Base-by-base conservation (phyloP, 2,888 invertebrate species). In the Sphecodes monilicornis region DNA sequence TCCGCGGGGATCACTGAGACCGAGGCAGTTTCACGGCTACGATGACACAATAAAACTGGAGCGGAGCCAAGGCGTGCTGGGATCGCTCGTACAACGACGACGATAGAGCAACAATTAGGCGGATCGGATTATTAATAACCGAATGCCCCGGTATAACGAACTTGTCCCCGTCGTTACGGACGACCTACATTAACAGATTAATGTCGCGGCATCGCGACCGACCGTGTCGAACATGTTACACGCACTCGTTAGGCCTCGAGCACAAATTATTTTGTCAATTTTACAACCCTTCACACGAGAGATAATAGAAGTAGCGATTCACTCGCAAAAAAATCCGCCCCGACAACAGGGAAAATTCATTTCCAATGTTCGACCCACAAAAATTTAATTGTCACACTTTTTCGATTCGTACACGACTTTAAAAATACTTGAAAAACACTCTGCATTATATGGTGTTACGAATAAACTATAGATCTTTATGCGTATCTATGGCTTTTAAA, bases 91-190 rank as follows among this genome's bases (percentile, higher is more conserved):
- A 76, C 22, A 43, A 8, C 41, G 18, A 8, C 46, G 68, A 46
- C 39, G 72, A 68, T 60, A 66, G 80, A 60, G 73, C 60, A 50
- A 74, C 83, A 70, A 82, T 84, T 77, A 43, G 57, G 26, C 32
- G 46, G 76, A 83, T 64, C 39, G 36, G 70, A 77, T 82, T 84
- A 84, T 82, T 82, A 84, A 84, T 84, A 84, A 77, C 76, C 69
- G 26, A 64, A 29, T n/a, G 41, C 57, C 68, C 41, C 60, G 50
- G 57, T 82, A 74, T 70, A 84, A 76, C 76, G 73, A 73, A 84
- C 69, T 81, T 72, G 54, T 80, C 71, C 39, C 71, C 39, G 41
- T n/a, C 26, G 76, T 68, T 50, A 46, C 46, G 60, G 43, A 32
- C 69, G 83, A 84, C 83, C 83, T 82, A 84, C 82, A 77, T 83